Percentiles rank a stretch among this genome's conserved stretches.
Evolutionary conservation across 2,888 invertebrate genomes (phyloP).

Genomic region (Heteromurus nitidus): DNA sequence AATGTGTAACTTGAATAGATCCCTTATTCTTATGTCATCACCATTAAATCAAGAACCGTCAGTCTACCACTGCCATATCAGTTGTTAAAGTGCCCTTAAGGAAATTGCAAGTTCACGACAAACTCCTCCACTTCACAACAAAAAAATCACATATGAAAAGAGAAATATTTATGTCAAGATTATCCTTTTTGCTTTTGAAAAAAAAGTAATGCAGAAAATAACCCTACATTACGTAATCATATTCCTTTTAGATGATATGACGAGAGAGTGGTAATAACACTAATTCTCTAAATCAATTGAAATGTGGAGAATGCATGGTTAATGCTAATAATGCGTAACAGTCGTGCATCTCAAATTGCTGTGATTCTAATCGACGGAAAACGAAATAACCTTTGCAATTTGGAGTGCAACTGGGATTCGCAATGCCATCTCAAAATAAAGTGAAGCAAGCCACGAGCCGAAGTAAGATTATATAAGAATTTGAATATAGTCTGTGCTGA

Average conservation of each 20-base stretch:
- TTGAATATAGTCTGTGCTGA: too few relatives aligned
- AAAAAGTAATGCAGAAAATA: conserved; percentile 27
- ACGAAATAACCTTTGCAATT: conserved; percentile 12
- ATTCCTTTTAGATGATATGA: not conserved
- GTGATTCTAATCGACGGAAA: not conserved
- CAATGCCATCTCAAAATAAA: too few relatives aligned
- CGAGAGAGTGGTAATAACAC: too few relatives aligned
- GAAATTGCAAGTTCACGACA: conserved; percentile 50
- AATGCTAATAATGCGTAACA: too few relatives aligned
- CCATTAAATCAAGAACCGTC: not conserved
- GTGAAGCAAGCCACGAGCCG: too few relatives aligned
- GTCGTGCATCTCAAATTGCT: conserved; percentile 12
- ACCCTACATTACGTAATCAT: not conserved
- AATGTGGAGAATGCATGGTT: too few relatives aligned
- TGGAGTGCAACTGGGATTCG: too few relatives aligned
- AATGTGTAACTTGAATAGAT: too few relatives aligned
- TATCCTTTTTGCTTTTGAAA: not conserved
- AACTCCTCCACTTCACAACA: not conserved
- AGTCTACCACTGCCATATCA: not conserved
- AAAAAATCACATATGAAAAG: too few relatives aligned
- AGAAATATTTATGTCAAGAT: conserved; percentile 26
- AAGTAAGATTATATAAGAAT: too few relatives aligned
- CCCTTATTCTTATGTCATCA: not conserved
- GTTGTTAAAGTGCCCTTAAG: conserved; percentile 31
- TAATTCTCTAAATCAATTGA: too few relatives aligned